Conservation (phyloP, 2,113 vertebrate species). For the Myotis yumanensis region DNA sequence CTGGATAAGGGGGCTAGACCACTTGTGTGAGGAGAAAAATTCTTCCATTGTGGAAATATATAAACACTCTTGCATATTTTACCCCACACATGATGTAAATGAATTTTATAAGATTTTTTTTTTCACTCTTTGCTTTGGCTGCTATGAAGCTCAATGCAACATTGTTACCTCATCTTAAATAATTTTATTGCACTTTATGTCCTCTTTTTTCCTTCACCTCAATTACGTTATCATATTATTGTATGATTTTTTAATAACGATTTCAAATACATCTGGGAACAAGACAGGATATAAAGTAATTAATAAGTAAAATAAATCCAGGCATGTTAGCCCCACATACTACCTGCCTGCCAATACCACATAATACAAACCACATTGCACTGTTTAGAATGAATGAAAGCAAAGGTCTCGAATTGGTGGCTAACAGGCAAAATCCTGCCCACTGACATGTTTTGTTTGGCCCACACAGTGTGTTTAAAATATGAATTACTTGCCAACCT, state of each 20-base stretch:
- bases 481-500: slow-evolving; percentile 50
- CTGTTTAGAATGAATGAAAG: slow-evolving; percentile 68
- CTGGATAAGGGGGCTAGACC: background rate
- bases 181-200: background rate
- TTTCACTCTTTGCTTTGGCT: slow-evolving; percentile 18
- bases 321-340: slow-evolving; percentile 34
- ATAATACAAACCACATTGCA: slow-evolving; percentile 67
- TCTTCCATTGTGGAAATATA: background rate
- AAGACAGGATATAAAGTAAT: slow-evolving; percentile 67
- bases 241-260: slow-evolving; percentile 52
- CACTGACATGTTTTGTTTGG: slow-evolving; percentile 72
- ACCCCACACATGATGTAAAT: background rate
- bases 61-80: background rate
- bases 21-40: background rate
- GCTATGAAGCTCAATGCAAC: background rate
- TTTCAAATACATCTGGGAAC: slow-evolving; percentile 50
- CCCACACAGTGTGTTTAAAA: slow-evolving; percentile 59
- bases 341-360: slow-evolving; percentile 62
- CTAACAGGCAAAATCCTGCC: slow-evolving; percentile 59
- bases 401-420: slow-evolving; percentile 49
- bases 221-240: slow-evolving; percentile 10
- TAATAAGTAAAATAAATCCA: slow-evolving; percentile 76
- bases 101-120: background rate
- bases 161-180: background rate
- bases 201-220: slow-evolving; percentile 13